A percentile compares a stretch with the other conserved stretches of the same genome.
phyloP scores from a whole-genome alignment of 2,797 vertebrate genomes.

The Coilia nasus region DNA sequence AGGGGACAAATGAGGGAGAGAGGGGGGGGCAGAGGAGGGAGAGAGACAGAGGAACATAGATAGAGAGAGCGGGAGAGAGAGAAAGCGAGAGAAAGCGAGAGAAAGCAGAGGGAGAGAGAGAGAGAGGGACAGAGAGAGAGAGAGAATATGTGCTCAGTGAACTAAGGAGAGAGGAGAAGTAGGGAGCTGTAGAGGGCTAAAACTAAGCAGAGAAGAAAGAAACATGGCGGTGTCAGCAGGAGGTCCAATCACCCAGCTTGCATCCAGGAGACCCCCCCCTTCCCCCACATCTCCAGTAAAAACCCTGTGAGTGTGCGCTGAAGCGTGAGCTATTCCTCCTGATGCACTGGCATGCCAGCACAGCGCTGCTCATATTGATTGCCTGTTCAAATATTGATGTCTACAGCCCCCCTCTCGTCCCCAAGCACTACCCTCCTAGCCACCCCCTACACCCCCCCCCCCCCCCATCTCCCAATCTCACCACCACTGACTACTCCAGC shows the following conservation, averaged over 20 bases:
- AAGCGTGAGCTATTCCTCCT: conserved; percentile 16
- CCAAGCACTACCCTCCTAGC: neutral
- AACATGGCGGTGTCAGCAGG: neutral
- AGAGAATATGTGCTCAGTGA: too few species aligned
- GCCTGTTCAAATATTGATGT: conserved; percentile 64
- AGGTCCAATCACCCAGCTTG: neutral
- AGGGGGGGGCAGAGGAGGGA: neutral
- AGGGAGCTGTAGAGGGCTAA: neutral
- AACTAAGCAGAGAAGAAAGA: too few species aligned
- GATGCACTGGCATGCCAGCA: neutral
- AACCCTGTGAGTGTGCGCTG: neutral
- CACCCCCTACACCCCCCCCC: too few species aligned
- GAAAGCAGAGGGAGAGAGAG: too few species aligned
- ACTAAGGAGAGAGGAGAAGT: neutral
- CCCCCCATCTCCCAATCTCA: too few species aligned
- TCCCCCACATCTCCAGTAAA: neutral
- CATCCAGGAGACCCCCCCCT: neutral
- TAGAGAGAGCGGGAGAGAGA: too few species aligned
- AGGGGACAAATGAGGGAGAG: neutral
- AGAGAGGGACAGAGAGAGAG: too few species aligned
- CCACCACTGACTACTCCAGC: too few species aligned
- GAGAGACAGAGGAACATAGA: neutral
- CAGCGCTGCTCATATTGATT: conserved; percentile 57
- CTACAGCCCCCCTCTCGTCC: conserved; percentile 44
- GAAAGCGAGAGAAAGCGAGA: too few species aligned